phyloP scores from a whole-genome alignment of 1,140 invertebrate species.

The Drosophila seguyi region DNA sequence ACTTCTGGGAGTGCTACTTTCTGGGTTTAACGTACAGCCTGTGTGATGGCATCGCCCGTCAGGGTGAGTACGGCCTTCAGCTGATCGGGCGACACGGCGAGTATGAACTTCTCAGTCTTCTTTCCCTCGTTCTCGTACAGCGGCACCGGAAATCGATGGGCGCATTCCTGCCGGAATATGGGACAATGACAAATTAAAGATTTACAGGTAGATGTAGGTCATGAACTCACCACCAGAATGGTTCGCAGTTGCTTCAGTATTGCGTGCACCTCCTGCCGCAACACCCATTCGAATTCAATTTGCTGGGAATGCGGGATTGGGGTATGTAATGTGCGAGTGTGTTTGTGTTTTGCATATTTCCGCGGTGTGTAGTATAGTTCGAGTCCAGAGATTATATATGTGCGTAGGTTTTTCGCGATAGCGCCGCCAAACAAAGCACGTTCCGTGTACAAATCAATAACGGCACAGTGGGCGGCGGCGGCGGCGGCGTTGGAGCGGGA shows the following conservation, averaged over 20 bases:
- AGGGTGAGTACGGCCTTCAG: constrained; percentile 96
- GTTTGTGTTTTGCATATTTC: constrained; percentile 54
- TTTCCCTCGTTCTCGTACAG: constrained; percentile 93
- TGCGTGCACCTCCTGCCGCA: constrained; percentile 94
- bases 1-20: neutral
- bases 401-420: constrained; percentile 37
- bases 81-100: constrained; percentile 93
- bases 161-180: constrained; percentile 90
- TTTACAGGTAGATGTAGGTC: constrained; percentile 24
- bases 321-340: neutral
- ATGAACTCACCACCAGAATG: constrained; percentile 90
- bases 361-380: constrained; percentile 58
- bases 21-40: constrained; percentile 89
- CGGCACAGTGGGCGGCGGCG: constrained; percentile 40
- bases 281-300: constrained; percentile 97
- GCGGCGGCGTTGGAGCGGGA: constrained; percentile 11
- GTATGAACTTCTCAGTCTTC: constrained; percentile 95
- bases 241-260: constrained; percentile 93
- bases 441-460: constrained; percentile 82
- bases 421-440: constrained; percentile 70
- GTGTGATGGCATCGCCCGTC: constrained; percentile 95
- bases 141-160: constrained; percentile 92
- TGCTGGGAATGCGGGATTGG: constrained; percentile 87
- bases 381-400: constrained; percentile 36
- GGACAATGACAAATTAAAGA: constrained; percentile 2